Conservation (phyloP, 2,888 invertebrate genomes). For the Isotomurus palustris region DNA sequence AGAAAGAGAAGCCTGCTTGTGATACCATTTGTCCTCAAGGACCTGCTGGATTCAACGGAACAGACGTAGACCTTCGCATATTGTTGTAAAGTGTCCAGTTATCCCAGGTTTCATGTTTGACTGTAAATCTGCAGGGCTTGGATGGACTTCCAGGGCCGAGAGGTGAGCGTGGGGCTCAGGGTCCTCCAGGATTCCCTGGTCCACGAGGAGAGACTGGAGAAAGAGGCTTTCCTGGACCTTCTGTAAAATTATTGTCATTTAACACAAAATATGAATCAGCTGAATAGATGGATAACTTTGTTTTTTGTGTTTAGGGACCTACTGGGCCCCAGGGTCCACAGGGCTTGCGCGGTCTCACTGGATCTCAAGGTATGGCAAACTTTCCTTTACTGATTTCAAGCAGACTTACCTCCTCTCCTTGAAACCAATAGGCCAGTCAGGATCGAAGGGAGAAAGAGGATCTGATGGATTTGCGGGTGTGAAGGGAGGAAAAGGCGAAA, state of each 20-base stretch:
- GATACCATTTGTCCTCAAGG: slow-evolving; percentile 60
- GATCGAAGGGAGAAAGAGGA: slow-evolving; percentile 46
- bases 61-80: slow-evolving; percentile 51
- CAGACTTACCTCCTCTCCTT: slow-evolving; percentile 47
- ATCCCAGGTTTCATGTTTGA: neutral
- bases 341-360: slow-evolving; percentile 44
- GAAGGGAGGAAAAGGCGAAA: slow-evolving; percentile 44
- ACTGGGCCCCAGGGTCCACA: neutral
- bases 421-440: slow-evolving; percentile 50
- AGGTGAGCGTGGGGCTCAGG: slow-evolving; percentile 52
- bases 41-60: slow-evolving; percentile 60
- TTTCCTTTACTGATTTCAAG: slow-evolving; percentile 51
- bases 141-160: slow-evolving; percentile 53
- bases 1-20: slow-evolving; percentile 49
- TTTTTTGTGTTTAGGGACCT: slow-evolving; percentile 17
- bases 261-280: neutral
- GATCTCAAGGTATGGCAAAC: slow-evolving; percentile 50
- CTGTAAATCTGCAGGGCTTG: slow-evolving; percentile 27
- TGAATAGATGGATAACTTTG: neutral
- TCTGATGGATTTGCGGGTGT: slow-evolving; percentile 37
- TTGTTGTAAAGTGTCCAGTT: neutral
- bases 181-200: slow-evolving; percentile 46
- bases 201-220: slow-evolving; percentile 41
- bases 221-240: slow-evolving; percentile 51
- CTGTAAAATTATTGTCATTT: slow-evolving; percentile 31